Percentiles rank a stretch among this genome's conserved stretches.
Conservation (phyloP, 2,113 vertebrate species). For the Marcusenius ussheri region DNA sequence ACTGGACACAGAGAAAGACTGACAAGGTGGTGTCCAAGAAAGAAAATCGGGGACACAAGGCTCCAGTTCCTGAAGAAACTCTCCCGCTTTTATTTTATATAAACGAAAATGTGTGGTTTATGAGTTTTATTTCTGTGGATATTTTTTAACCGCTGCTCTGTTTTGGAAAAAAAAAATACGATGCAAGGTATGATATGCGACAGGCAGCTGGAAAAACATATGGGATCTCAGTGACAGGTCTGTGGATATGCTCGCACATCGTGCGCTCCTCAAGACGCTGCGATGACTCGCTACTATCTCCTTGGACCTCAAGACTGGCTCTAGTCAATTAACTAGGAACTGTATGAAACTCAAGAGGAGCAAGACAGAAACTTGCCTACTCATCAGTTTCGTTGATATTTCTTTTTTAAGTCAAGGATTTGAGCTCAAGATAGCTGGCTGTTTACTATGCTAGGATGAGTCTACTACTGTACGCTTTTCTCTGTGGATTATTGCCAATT, state of each 20-base stretch:
- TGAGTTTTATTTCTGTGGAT: conserved; percentile 1
- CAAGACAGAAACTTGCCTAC: conserved; percentile 36
- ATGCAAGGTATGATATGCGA: conserved; percentile 34
- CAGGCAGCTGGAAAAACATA: conserved; percentile 26
- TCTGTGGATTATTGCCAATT: conserved; percentile 83
- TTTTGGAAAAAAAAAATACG: not conserved
- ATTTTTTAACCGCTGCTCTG: not conserved
- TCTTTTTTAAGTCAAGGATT: conserved; percentile 59
- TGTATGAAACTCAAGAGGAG: conserved; percentile 21
- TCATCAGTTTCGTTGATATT: conserved; percentile 37
- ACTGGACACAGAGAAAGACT: conserved; percentile 33
- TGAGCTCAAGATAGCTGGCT: conserved; percentile 65
- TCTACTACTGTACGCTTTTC: conserved; percentile 80
- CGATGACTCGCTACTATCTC: conserved; percentile 60
- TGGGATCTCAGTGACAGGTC: conserved; percentile 32
- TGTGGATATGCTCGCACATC: conserved; percentile 41
- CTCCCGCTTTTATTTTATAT: conserved; percentile 11
- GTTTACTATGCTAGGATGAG: conserved; percentile 93
- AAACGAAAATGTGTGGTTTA: conserved; percentile 11
- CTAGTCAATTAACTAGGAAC: conserved; percentile 51
- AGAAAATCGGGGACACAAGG: conserved; percentile 32
- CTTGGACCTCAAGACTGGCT: conserved; percentile 56
- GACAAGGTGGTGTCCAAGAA: conserved; percentile 41
- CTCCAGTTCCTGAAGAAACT: conserved; percentile 16
- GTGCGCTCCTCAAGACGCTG: conserved; percentile 36